Conservation (phyloP, 2,888 invertebrate genomes). For the Meteorus cinctellus region DNA sequence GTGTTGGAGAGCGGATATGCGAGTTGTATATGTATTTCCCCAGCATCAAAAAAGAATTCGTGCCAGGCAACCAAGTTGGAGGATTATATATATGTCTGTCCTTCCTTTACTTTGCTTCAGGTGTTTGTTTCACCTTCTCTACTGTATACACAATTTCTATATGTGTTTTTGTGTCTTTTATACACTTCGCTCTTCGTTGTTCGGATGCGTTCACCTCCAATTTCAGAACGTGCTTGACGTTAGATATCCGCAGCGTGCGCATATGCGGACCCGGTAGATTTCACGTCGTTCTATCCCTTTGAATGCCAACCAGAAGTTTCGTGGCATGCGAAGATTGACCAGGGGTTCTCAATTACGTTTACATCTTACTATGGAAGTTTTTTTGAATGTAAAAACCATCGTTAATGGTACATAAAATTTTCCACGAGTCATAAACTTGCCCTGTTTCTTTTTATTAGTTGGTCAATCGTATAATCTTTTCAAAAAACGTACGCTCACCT, state of each 20-base stretch:
- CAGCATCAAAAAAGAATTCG: conserved; percentile 64
- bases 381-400: not conserved
- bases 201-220: conserved; percentile 26
- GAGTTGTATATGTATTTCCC: conserved; percentile 21
- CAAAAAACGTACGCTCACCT: too few species aligned
- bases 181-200: conserved; percentile 18
- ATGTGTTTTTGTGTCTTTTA: conserved; percentile 29
- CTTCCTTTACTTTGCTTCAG: conserved; percentile 55
- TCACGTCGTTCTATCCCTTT: not conserved
- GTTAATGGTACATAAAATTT: not conserved
- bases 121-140: conserved; percentile 43
- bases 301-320: not conserved
- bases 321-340: conserved; percentile 28
- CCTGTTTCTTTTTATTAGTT: too few species aligned
- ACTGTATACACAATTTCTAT: conserved; percentile 27
- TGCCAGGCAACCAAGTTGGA: conserved; percentile 62
- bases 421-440: too few species aligned
- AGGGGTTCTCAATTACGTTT: conserved; percentile 28
- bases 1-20: conserved; percentile 9
- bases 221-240: conserved; percentile 21
- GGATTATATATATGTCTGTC: conserved; percentile 64
- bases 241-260: conserved; percentile 1
- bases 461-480: too few species aligned
- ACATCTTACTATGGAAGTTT: not conserved
- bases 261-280: not conserved